A percentile compares a stretch with the other conserved stretches of the same genome.
Conservation (phyloP, 2,797 vertebrate genomes). For the Selene dorsalis region DNA sequence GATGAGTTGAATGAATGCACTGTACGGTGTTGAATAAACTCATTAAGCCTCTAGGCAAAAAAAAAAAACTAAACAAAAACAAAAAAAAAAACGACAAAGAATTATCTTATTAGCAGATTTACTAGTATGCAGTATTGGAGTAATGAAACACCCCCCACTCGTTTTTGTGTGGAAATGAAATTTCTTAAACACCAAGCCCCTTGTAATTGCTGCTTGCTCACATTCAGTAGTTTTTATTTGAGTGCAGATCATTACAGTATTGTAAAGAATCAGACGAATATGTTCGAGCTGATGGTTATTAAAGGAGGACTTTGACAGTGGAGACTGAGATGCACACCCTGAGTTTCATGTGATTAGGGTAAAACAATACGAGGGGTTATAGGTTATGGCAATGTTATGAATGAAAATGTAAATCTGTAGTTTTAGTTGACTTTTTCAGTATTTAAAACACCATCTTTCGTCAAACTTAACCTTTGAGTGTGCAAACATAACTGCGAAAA, state of each 20-base stretch:
- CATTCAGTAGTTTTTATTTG: background rate
- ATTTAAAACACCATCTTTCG: background rate
- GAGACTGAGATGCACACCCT: background rate
- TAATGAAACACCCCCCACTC: background rate
- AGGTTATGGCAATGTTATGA: background rate
- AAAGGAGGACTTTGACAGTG: too few relatives aligned
- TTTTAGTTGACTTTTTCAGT: background rate
- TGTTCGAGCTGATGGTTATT: background rate
- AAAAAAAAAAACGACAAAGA: background rate
- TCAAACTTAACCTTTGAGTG: background rate
- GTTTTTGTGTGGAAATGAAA: background rate
- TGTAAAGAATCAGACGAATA: background rate
- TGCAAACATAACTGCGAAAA: background rate
- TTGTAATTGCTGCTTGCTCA: background rate
- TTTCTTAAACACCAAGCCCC: background rate
- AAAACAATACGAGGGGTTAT: background rate
- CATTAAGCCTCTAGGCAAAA: conserved; percentile 7
- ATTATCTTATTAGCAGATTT: background rate
- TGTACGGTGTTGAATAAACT: background rate
- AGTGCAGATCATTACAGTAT: background rate
- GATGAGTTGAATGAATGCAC: conserved; percentile 10
- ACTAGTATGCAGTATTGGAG: background rate
- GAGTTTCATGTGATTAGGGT: background rate
- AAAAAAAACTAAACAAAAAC: background rate
- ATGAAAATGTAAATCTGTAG: background rate